phyloP scores from a whole-genome alignment of 1,140 invertebrate genomes.

The Leptinotarsa texana region DNA sequence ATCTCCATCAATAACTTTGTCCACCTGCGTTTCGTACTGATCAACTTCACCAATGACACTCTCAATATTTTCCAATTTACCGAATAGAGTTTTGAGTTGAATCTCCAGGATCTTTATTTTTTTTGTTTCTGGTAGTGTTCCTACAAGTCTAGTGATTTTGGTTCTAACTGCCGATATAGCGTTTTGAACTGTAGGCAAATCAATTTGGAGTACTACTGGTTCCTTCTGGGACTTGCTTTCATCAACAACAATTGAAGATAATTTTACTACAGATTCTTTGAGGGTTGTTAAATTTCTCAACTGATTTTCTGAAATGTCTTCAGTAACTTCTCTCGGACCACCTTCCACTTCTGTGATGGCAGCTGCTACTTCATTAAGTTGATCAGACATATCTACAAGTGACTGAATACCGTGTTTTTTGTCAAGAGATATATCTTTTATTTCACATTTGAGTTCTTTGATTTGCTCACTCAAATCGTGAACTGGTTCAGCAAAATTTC shows the following conservation, averaged over 20 bases:
- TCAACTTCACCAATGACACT: background rate
- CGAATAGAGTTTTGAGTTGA: background rate
- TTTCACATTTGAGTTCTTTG: background rate
- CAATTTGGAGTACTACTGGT: slow-evolving; percentile 23
- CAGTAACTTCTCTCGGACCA: background rate
- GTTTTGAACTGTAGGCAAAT: slow-evolving; percentile 14
- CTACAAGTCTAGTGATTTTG: slow-evolving; percentile 10
- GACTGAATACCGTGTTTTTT: background rate
- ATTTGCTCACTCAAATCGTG: background rate
- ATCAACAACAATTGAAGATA: slow-evolving; percentile 24
- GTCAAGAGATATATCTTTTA: background rate
- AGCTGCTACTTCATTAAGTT: slow-evolving; percentile 7
- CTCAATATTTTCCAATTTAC: background rate
- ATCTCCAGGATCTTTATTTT: background rate
- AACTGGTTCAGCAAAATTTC: background rate
- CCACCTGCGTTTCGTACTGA: background rate
- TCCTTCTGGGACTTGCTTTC: slow-evolving; percentile 19
- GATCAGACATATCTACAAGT: background rate
- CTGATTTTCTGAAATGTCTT: slow-evolving; percentile 17
- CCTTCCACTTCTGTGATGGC: background rate
- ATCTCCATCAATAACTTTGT: background rate
- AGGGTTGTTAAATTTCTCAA: slow-evolving; percentile 19
- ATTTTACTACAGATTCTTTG: slow-evolving; percentile 26
- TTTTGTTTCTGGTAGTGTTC: slow-evolving; percentile 9
- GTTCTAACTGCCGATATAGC: slow-evolving; percentile 17